Conservation (phyloP, 2,888 invertebrate species). For the Oscheius onirici region DNA sequence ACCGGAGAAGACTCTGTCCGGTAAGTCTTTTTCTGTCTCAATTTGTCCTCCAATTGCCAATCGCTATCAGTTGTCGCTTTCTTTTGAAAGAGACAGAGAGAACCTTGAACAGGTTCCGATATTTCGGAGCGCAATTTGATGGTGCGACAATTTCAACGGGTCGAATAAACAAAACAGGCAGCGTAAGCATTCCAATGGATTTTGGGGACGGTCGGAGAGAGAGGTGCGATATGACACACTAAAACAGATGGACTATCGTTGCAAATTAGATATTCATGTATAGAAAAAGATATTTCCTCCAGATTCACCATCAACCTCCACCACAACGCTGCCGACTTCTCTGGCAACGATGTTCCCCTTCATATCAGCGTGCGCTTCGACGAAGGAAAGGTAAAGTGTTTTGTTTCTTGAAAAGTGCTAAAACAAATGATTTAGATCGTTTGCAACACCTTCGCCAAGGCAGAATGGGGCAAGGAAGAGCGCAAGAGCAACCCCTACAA, state of each 20-base stretch:
- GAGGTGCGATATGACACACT: not conserved
- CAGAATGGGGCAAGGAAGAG: conserved; percentile 72
- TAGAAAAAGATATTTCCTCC: conserved; percentile 13
- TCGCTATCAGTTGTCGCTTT: too few relatives aligned
- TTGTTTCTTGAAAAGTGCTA: not conserved
- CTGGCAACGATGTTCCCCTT: conserved; percentile 70
- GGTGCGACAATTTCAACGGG: not conserved
- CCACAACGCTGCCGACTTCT: conserved; percentile 66
- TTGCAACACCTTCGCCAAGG: conserved; percentile 70
- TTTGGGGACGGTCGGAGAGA: not conserved
- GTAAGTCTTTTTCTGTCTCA: conserved; percentile 31
- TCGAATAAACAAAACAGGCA: conserved; percentile 1
- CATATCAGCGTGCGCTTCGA: conserved; percentile 66
- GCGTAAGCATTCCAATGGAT: not conserved
- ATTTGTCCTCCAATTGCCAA: too few relatives aligned
- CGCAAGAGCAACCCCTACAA: conserved; percentile 71
- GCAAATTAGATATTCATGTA: not conserved
- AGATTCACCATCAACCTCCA: conserved; percentile 70
- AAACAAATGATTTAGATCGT: conserved; percentile 51
- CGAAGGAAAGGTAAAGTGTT: conserved; percentile 59
- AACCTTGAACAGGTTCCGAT: not conserved
- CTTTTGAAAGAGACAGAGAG: too few relatives aligned
- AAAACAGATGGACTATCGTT: too few relatives aligned
- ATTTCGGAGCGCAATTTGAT: not conserved
- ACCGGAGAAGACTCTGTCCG: conserved; percentile 65